phyloP scores from a whole-genome alignment of 2,113 vertebrate species.

The Connochaetes taurinus region DNA sequence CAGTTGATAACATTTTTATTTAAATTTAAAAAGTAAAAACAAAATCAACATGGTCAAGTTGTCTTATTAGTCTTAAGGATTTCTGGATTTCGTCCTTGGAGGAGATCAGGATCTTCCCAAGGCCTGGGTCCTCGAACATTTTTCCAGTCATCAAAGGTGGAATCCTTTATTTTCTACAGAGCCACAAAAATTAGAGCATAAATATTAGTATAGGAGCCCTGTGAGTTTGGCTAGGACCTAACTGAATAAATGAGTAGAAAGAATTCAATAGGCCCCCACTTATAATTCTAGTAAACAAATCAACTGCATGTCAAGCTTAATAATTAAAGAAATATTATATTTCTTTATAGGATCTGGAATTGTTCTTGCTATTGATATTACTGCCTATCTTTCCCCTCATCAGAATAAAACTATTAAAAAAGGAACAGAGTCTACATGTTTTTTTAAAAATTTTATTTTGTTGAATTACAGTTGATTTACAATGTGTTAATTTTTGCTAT shows the following conservation, averaged over 20 bases:
- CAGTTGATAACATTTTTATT: constrained; percentile 23
- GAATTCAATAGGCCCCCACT: background rate
- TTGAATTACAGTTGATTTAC: background rate
- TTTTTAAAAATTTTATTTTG: background rate
- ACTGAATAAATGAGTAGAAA: background rate
- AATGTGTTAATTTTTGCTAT: background rate
- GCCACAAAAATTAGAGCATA: constrained; percentile 59
- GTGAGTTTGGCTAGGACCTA: background rate
- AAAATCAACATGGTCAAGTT: constrained; percentile 59
- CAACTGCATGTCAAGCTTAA: background rate
- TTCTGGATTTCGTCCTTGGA: constrained; percentile 83
- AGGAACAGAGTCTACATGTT: background rate
- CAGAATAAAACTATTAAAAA: background rate
- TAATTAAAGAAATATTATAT: background rate
- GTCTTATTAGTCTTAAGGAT: constrained; percentile 67
- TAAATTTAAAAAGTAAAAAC: background rate
- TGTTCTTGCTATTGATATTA: constrained; percentile 4
- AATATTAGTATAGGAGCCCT: constrained; percentile 30
- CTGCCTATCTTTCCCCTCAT: background rate
- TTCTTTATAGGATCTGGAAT: background rate
- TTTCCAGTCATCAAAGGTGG: constrained; percentile 88
- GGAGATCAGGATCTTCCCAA: constrained; percentile 90
- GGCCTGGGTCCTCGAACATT: constrained; percentile 94
- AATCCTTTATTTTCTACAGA: constrained; percentile 87
- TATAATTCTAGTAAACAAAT: background rate